Evolutionary conservation across 2,113 vertebrate species (phyloP).

Genomic region (Dromiciops gliroides): DNA sequence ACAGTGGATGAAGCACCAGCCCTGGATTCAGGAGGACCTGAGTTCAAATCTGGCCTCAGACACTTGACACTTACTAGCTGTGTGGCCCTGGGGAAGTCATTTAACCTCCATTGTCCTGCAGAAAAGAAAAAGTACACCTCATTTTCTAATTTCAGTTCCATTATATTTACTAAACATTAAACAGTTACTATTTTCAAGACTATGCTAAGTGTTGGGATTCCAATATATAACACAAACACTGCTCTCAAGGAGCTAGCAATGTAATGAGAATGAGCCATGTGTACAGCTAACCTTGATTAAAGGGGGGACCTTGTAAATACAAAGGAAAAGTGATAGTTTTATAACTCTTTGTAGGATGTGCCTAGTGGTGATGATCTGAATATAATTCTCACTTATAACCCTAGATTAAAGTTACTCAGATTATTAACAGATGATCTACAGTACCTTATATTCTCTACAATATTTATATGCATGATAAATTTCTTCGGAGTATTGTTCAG

Average conservation of each 20-base stretch:
- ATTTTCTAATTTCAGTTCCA: not conserved
- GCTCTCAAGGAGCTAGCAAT: not conserved
- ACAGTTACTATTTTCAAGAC: not conserved
- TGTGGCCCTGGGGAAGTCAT: no score
- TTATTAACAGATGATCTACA: not conserved
- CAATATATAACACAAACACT: not conserved
- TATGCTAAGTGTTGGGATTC: not conserved
- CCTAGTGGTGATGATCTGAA: not conserved
- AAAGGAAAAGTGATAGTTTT: not conserved
- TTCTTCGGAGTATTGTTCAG: not conserved
- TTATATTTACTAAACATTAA: not conserved
- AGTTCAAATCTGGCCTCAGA: no score
- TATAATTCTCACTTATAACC: not conserved
- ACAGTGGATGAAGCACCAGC: no score
- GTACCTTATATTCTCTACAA: not conserved
- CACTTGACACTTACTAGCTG: no score
- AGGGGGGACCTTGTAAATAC: not conserved
- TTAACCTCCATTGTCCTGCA: no score
- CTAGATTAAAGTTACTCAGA: not conserved
- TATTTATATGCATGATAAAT: not conserved
- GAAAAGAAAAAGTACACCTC: no score
- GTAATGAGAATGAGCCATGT: not conserved
- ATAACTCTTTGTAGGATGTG: not conserved
- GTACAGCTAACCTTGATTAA: not conserved
- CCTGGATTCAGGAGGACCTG: no score